Conservation (phyloP, 2,888 invertebrate genomes). For the Polia nebulosa region DNA sequence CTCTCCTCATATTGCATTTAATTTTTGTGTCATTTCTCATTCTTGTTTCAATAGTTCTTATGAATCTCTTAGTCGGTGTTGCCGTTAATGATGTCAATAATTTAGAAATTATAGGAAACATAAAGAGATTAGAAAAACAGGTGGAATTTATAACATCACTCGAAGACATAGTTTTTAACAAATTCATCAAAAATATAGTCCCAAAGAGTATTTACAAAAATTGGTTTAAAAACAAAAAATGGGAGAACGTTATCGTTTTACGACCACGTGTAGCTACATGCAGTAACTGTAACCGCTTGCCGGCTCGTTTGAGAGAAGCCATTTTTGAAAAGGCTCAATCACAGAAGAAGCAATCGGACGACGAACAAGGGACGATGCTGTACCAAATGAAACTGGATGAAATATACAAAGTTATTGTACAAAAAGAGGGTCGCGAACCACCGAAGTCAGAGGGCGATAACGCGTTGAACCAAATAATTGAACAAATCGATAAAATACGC, state of each 20-base stretch:
- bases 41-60: constrained; percentile 89
- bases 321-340: constrained; percentile 81
- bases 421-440: constrained; percentile 7
- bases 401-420: constrained; percentile 59
- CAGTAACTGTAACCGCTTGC: constrained; percentile 72
- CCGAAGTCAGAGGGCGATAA: neutral
- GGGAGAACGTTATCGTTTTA: constrained; percentile 37
- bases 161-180: constrained; percentile 60
- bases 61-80: constrained; percentile 91
- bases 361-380: constrained; percentile 72
- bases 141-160: constrained; percentile 84
- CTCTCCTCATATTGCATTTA: constrained; percentile 81
- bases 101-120: constrained; percentile 88
- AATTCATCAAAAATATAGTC: constrained; percentile 50
- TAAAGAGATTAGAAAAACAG: constrained; percentile 88
- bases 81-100: constrained; percentile 91
- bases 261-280: constrained; percentile 54
- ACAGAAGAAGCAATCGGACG: constrained; percentile 78
- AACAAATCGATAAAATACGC: constrained; percentile 39
- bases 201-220: constrained; percentile 40
- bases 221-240: constrained; percentile 19
- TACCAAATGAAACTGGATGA: constrained; percentile 69
- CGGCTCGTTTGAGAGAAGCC: constrained; percentile 78
- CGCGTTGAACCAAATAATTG: constrained; percentile 24
- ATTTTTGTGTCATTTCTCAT: constrained; percentile 89